Evolutionary conservation across 2,888 invertebrate genomes (phyloP), one percentile per base, ranked within the genome.

Genomic region (Drosophila recens): DNA sequence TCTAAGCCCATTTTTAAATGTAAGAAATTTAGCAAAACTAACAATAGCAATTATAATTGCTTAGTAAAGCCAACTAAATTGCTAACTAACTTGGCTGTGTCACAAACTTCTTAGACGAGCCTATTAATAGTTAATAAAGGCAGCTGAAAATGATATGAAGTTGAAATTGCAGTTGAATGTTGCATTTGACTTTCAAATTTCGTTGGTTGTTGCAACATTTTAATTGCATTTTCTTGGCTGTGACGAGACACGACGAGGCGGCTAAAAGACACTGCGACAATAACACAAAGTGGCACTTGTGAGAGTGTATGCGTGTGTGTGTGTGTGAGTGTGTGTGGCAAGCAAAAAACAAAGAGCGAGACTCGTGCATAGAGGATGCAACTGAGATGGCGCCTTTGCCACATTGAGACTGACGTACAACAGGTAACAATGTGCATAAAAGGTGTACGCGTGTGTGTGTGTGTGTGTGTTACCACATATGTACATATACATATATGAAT

Each of bases 251-350:
- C 15, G 9, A 15, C 33, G 54, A 4, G 13, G 42, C 54, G 23
- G 45, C 34, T n/a, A 74, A 74, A 57, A 53, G 57, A 72, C 69
- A 73, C 64, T 67, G 79, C 62, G 73, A 73, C 76, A 86, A 80
- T 77, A 75, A 74, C 72, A 69, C 75, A 75, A 68, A 71, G 72
- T 69, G 84, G 75, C 69, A 58, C 56, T 51, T 70, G 69, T 34
- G 6, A 2, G 30, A 8, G 48, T 6, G 23, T 56, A 49, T 54
- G 42, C 10, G 23, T 33, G 48, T 36, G 45, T 43, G 51, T 48
- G 33, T 49, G 62, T 45, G 63, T 51, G 64, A 46, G 54, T 4
- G 58, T 36, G 42, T 62, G 62, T 36, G 42, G 40, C 43, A 46
- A 46, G 42, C 27, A 59, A 10, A 54, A 40, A 56, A 38, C 58